These are phyloP conservation scores for Choloepus hoffmanni DNA, from an alignment of 2,113 vertebrate species.

Conservation along the genomic window DNA sequence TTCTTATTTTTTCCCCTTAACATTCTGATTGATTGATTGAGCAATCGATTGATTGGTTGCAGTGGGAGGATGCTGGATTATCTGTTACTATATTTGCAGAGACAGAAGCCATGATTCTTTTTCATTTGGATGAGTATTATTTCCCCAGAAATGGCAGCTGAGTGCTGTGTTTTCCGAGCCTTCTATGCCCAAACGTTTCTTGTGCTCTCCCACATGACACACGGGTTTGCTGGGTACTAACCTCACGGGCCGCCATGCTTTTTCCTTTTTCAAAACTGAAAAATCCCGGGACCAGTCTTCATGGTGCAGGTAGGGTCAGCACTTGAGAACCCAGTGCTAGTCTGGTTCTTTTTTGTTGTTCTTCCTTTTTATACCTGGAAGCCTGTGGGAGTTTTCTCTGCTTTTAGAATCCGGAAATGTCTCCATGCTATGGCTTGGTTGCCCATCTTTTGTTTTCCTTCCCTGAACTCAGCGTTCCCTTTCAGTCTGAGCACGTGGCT, in stretches of 20 bases:
- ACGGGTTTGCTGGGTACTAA: rapidly evolving
- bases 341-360: background rate
- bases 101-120: rapidly evolving
- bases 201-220: rapidly evolving
- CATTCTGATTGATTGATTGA: rapidly evolving
- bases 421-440: rapidly evolving
- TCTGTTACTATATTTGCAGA: rapidly evolving
- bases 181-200: rapidly evolving
- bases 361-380: background rate
- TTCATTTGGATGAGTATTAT: rapidly evolving
- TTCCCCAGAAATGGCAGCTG: rapidly evolving
- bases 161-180: background rate
- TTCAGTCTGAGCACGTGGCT: rapidly evolving
- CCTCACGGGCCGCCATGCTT: rapidly evolving
- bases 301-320: background rate
- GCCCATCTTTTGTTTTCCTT: background rate
- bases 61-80: rapidly evolving
- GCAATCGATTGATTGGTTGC: background rate
- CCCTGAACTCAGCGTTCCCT: background rate
- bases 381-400: background rate
- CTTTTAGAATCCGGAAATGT: background rate
- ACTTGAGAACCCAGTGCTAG: rapidly evolving
- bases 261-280: background rate
- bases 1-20: background rate
- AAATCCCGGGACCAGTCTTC: rapidly evolving